Base-by-base conservation (phyloP, 2,113 vertebrate species). In the Onychorhynchus coronatus region DNA sequence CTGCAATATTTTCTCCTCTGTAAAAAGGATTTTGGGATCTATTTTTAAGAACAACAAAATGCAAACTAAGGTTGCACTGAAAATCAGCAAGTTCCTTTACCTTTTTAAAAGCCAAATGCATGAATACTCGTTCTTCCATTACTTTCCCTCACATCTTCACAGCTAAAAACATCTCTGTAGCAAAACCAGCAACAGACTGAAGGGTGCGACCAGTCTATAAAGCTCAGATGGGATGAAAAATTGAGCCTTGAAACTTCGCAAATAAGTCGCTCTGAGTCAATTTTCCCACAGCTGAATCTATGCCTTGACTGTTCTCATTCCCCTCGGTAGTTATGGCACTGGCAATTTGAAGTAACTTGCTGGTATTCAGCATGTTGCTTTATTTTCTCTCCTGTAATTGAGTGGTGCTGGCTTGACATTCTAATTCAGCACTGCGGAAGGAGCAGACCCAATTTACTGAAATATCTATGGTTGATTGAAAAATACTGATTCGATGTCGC, bases 351-450 rank as follows among this genome's bases (percentile, higher is more conserved):
- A 95, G 74, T 88, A 90, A 84, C 92, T 94, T 71, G 39, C 65
- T 86, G 68, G 35, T 94, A 84, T 93, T 88, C 93, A 52, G 35
- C 65, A 41, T 30, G 47, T 71, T 92, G 79, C 75, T 96, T 95
- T 93, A 91, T 93, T 94, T 96, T 61, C 59, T 86, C 68, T 93
- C 44, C 61, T 71, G 52, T 92, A 96, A 95, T 67, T 94, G 88
- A 86, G 80, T 63, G 96, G 71, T 70, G 61, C 50, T 86, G 59
- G 55, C 86, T 71, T 96, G 92, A 96, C 82, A 94, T 93, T 92
- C 84, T 86, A 79, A 88, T 90, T 84, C 80, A 72, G 65, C 90
- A 46, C 4, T 81, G 65, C 71, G 74, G 73, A 92, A 92, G 81
- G 20, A 87, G 61, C 66, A 91, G 91, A 85, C 49, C 82, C 81